These are phyloP conservation scores for Styela plicata DNA, from an alignment of 23 tunicate genomes.

Conservation along the genomic window DNA sequence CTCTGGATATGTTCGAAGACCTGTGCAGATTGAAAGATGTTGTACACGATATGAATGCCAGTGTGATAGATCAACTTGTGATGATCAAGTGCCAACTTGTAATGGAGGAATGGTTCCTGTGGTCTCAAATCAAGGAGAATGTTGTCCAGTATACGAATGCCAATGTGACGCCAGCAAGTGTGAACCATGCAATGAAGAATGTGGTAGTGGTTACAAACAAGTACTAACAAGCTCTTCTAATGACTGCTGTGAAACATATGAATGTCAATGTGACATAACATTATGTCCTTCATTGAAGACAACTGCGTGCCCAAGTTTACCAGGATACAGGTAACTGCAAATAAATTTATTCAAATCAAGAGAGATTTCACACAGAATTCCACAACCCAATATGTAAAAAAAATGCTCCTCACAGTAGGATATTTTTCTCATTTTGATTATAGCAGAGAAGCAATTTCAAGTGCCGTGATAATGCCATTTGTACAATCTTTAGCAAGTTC, in stretches of 20 bases:
- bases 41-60: conserved; percentile 78
- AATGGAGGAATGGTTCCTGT: conserved; percentile 63
- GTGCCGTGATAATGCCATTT: too few relatives aligned
- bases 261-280: conserved; percentile 82
- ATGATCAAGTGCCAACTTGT: conserved; percentile 52
- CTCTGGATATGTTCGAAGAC: conserved; percentile 37
- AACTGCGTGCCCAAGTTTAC: conserved; percentile 55
- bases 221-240: conserved; percentile 44
- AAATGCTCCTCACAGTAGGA: too few relatives aligned
- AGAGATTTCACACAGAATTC: too few relatives aligned
- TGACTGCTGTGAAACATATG: conserved; percentile 82
- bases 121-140: conserved; percentile 66
- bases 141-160: conserved; percentile 93
- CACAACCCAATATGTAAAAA: too few relatives aligned
- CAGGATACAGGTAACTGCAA: conserved; percentile 78
- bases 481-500: too few relatives aligned
- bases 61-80: conserved; percentile 70
- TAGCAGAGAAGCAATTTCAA: too few relatives aligned
- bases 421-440: too few relatives aligned
- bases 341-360: background rate
- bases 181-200: conserved; percentile 54
- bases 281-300: conserved; percentile 70
- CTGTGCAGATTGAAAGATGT: conserved; percentile 77
- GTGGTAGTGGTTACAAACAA: conserved; percentile 63
- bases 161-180: conserved; percentile 70